Conservation (phyloP, 1,140 invertebrate genomes). For the Tyrophagus putrescentiae region DNA sequence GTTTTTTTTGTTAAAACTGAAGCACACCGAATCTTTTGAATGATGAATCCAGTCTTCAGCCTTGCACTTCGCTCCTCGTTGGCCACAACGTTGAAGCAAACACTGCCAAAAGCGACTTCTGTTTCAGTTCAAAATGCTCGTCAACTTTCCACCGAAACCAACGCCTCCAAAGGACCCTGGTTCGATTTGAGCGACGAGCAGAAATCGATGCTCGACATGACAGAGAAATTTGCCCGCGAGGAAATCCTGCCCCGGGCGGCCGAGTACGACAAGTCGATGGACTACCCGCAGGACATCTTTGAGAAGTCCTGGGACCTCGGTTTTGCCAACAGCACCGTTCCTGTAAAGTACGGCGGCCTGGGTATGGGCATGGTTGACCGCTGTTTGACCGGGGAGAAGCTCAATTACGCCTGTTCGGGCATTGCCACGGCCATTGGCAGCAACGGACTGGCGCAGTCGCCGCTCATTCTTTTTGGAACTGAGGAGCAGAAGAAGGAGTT, state of each 20-base stretch:
- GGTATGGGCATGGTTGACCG: slow-evolving; percentile 61
- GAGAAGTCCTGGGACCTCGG: slow-evolving; percentile 85
- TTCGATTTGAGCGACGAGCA: slow-evolving; percentile 32
- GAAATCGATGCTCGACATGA: slow-evolving; percentile 36
- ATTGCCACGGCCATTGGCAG: slow-evolving; percentile 78
- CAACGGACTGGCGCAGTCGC: slow-evolving; percentile 77
- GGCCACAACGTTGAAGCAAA: too few relatives aligned
- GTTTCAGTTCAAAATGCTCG: too few relatives aligned
- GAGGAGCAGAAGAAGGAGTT: slow-evolving; percentile 85
- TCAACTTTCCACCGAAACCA: too few relatives aligned
- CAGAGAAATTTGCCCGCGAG: slow-evolving; percentile 41
- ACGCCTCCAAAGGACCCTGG: background rate
- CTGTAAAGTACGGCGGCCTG: slow-evolving; percentile 54
- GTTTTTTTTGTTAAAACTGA: too few relatives aligned
- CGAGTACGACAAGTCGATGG: slow-evolving; percentile 42
- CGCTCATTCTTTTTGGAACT: slow-evolving; percentile 65
- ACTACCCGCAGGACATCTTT: slow-evolving; percentile 81
- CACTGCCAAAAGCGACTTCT: too few relatives aligned
- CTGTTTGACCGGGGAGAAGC: slow-evolving; percentile 66
- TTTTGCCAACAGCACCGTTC: slow-evolving; percentile 72
- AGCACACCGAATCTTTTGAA: too few relatives aligned
- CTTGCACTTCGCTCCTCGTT: too few relatives aligned
- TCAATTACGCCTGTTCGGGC: slow-evolving; percentile 86
- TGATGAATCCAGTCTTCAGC: too few relatives aligned
- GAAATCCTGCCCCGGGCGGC: slow-evolving; percentile 42